phyloP scores from a whole-genome alignment of 2,797 vertebrate species.

The Sus cebifrons region DNA sequence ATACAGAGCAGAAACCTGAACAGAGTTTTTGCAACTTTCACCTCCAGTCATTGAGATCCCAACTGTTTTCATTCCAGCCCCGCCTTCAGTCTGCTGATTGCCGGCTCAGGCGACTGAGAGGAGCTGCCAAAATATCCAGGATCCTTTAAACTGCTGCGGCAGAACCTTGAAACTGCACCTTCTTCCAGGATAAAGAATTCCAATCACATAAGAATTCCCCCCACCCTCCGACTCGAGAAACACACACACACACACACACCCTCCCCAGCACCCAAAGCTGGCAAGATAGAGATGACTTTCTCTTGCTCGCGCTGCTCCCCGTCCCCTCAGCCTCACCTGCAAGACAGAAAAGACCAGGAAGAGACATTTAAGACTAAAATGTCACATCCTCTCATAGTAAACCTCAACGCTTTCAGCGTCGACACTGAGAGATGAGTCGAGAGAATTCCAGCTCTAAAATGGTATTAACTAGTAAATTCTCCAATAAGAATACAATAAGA shows the following conservation, averaged over 20 bases:
- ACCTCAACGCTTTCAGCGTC: not conserved
- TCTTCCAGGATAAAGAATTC: not conserved
- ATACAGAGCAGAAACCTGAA: not conserved
- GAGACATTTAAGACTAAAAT: not conserved
- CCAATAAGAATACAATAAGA: not conserved
- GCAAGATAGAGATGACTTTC: not conserved
- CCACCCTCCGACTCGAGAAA: too few species aligned
- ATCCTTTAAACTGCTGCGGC: not conserved
- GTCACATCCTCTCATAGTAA: not conserved
- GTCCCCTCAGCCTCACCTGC: not conserved
- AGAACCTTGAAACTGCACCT: not conserved
- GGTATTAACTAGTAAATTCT: not conserved
- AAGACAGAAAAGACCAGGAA: not conserved
- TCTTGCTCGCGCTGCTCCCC: not conserved
- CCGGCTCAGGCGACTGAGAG: not conserved
- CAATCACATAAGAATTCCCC: not conserved
- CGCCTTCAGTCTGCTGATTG: not conserved
- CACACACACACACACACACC: not conserved
- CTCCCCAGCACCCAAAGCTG: not conserved
- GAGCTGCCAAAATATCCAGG: not conserved
- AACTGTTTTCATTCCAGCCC: not conserved
- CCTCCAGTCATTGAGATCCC: not conserved
- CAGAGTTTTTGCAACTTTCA: slow-evolving; percentile 1
- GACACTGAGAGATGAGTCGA: not conserved
- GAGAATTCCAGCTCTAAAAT: not conserved